Base-by-base conservation (phyloP, 2,888 invertebrate genomes). In the Colostygia pectinataria region DNA sequence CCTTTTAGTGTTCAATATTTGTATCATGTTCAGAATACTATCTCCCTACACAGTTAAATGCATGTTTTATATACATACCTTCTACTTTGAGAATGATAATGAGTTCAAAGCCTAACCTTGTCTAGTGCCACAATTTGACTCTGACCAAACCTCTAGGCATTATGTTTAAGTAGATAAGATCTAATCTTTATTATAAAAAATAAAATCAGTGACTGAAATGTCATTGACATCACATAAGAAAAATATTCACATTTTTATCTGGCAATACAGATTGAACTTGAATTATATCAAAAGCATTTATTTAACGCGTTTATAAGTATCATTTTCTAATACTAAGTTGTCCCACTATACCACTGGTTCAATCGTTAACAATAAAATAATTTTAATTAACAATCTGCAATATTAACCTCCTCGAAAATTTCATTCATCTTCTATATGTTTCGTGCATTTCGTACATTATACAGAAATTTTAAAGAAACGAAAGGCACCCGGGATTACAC, bases 401-500 rank as follows among this genome's bases (percentile, higher is more conserved):
- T 70, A 73, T 75, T 79, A 76, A 73, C 74, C 74, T 79, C 68
- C 69, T 69, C 70, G 77, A 77, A 77, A 80, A 76, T 84, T 82
- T 80, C 76, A 83, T 74, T 80, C 92, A 94, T 94, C 94, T 94
- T 95, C 95, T 94, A 94, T 93, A 94, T 93, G 94, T 94, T 95
- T 94, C 94, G 94, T 95, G 94, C 94, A 95, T 95, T 94, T 95
- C 94, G 91, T 94, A 93, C 93, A 94, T 94, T 93, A 94, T 94
- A 94, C 94, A 94, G 94, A 92, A 89, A 89, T 80, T 80, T 83
- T 66, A 76, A 75, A 77, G 74, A 70, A 87, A 89, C 83, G 78
- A 90, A 88, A 80, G 91, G 89, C 87, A 90, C 90, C 91, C 90
- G 60, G 74, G 82, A 84, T 86, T 90, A 91, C 82, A 91, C 74